Evolutionary conservation across 30 jellyfish, hydroid and myxozoan species (phyloP).

Genomic region (Chrysaora quinquecirrha): DNA sequence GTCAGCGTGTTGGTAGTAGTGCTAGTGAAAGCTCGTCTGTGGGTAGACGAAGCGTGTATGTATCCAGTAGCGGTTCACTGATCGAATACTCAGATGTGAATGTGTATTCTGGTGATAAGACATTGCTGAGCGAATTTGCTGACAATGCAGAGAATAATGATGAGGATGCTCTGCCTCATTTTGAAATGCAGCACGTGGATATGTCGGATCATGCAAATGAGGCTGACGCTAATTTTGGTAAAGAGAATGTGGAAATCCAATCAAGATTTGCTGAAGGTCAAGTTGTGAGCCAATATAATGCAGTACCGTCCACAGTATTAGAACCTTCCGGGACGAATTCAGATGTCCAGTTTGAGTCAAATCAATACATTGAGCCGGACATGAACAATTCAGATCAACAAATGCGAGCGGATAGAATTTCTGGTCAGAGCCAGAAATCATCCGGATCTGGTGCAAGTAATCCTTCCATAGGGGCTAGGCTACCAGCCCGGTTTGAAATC

Average conservation of each 20-base stretch:
- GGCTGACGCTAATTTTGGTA: background rate
- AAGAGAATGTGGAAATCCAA: background rate
- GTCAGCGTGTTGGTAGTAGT: conserved; percentile 16
- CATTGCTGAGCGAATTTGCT: background rate
- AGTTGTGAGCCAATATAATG: background rate
- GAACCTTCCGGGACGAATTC: background rate
- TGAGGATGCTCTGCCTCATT: background rate
- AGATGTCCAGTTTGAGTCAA: background rate
- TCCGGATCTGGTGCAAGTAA: no score
- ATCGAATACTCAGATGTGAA: background rate
- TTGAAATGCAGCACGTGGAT: no score
- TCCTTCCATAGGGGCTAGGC: conserved; percentile 11
- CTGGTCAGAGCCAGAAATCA: background rate
- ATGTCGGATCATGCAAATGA: background rate
- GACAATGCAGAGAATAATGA: background rate
- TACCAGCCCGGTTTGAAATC: conserved; percentile 35
- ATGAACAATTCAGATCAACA: background rate
- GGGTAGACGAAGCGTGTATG: background rate
- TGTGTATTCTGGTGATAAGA: background rate
- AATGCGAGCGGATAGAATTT: background rate
- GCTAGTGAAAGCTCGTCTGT: conserved; percentile 31
- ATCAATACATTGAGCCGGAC: background rate
- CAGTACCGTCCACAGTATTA: background rate
- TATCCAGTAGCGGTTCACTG: conserved; percentile 1
- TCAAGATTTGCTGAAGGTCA: background rate